Percentiles rank a stretch among this genome's conserved stretches.
Evolutionary conservation across 2,888 invertebrate genomes (phyloP).

Genomic region (Sinotaia quadrata): DNA sequence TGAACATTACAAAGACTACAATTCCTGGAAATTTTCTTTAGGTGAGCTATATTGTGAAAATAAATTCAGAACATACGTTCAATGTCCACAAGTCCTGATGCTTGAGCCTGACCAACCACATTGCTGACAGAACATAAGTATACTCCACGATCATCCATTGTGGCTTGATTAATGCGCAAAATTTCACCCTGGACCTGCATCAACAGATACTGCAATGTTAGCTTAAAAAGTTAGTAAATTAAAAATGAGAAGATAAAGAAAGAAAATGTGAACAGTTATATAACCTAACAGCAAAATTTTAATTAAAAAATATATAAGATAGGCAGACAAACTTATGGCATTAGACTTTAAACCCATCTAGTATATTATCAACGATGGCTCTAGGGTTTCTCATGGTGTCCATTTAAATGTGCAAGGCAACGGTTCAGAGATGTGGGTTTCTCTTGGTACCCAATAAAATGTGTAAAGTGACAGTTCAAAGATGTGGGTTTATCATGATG

Average conservation of each 20-base stretch:
- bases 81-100: slow-evolving; percentile 84
- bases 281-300: background rate
- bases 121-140: slow-evolving; percentile 86
- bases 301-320: background rate
- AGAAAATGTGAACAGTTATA: background rate
- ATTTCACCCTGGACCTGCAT: slow-evolving; percentile 60
- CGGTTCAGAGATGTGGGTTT: no score
- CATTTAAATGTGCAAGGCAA: no score
- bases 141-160: slow-evolving; percentile 82
- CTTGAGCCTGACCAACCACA: slow-evolving; percentile 77
- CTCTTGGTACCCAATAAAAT: no score
- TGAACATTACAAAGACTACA: no score
- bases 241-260: background rate
- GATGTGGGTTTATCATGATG: no score
- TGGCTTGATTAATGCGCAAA: slow-evolving; percentile 64
- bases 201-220: background rate
- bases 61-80: slow-evolving; percentile 75
- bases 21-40: no score
- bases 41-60: no score
- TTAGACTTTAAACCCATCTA: no score
- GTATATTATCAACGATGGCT: no score
- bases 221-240: background rate
- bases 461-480: no score
- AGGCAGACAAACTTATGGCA: no score
- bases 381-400: no score